Evolutionary conservation across 2,888 invertebrate genomes (phyloP), one percentile per base, ranked within the genome.

Genomic region (Synanthedon formicaeformis): DNA sequence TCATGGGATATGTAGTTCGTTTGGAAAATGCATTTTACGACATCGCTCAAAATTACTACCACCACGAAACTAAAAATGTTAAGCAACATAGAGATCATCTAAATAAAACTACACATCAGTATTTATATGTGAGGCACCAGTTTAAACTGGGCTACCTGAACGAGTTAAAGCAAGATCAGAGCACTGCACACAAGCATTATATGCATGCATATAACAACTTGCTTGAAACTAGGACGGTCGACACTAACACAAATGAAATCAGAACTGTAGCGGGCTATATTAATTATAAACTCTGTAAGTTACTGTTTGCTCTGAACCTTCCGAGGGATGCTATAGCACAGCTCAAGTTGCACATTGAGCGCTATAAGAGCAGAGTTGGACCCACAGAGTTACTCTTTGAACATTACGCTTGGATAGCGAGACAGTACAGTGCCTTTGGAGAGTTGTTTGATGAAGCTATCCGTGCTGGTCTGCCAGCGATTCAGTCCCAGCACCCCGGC

Each of bases 361-460:
- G 94, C 66, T 99, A 97, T 78, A 94, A 94, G 75, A 89, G 86
- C 57, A 90, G 92, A 61, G 89, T 92, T 59, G 98, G 98, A 3
- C 93, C 94, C 54, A 91, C 92, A 59, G 96, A 96, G 66, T 87
- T 97, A 54, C 88, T 92, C 13, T 98, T 99, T 88, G 99, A 99
- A 76, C 98, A 98, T 82, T 92, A 94, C 81, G 96, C 96, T 3
- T 99, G 98, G 98, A 90, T 98, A 75, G 94, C 96, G 14, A 93
- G 94, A 84, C 98, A 98, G 91, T 97, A 91, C 68, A 90, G 90
- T 73, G 89, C 92, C 56, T 99, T 99, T 89, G 99, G 96, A 48
- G 97, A 98, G 70, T 88, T 98, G 56, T 99, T 99, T 89, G 96
- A 97, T 81, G 96, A 97, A 77, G 98, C 98, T 13, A 96, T 98